Percentiles rank a stretch among this genome's conserved stretches.
Conservation (phyloP, 2,888 invertebrate species). For the Baccha elongata region DNA sequence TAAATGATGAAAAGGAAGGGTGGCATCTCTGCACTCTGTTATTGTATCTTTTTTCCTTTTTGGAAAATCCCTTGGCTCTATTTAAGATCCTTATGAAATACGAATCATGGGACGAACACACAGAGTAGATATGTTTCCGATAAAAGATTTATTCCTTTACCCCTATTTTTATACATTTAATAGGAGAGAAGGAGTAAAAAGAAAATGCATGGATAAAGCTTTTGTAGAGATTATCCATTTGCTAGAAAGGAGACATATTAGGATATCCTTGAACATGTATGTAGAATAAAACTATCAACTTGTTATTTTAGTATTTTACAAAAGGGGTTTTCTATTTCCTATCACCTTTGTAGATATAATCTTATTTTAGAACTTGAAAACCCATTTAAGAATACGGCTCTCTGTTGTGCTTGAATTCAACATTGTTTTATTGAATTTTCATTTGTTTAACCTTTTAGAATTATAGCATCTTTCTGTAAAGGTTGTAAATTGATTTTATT, state of each 20-base stretch:
- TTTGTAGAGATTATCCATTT: slow-evolving; percentile 4
- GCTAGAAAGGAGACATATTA: not conserved
- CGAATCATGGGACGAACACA: not conserved
- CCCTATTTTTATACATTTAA: not conserved
- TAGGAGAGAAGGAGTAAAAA: not conserved
- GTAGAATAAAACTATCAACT: not conserved
- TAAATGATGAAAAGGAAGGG: not conserved
- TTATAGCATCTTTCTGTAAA: too few species aligned
- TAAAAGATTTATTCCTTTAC: slow-evolving; percentile 7
- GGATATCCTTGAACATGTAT: not conserved
- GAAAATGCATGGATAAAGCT: not conserved
- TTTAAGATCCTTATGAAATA: slow-evolving; percentile 26
- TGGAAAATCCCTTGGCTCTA: not conserved
- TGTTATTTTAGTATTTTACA: too few species aligned
- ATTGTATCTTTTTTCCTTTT: not conserved
- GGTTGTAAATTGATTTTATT: too few species aligned
- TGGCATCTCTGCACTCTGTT: not conserved
- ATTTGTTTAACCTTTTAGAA: too few species aligned
- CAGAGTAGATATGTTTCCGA: not conserved
- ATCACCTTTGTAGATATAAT: too few species aligned
- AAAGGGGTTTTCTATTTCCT: too few species aligned
- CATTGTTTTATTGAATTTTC: too few species aligned
- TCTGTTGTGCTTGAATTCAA: too few species aligned
- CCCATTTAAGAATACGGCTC: too few species aligned
- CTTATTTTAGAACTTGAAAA: too few species aligned